Evolutionary conservation across 2,113 vertebrate species (phyloP), one percentile per base, ranked within the genome.

Genomic region (Serinus canaria): DNA sequence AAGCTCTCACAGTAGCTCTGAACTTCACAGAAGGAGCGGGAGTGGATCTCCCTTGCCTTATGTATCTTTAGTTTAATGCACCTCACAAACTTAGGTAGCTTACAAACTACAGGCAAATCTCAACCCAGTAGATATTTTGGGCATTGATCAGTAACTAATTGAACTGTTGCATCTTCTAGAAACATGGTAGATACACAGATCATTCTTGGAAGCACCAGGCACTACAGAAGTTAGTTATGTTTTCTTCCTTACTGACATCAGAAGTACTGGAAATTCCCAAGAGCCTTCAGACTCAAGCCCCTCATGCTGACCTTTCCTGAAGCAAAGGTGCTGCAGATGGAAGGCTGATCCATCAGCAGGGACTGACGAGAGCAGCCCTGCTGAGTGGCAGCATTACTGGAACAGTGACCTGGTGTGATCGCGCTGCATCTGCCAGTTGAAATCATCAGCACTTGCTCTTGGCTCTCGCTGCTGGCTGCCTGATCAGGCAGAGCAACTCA

Each of bases 391-490:
- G 47, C 3, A 1, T 84, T 90, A 22, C 72, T 92, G 81, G 92
- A 97, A 81, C 39, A 88, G 92, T 80, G 68, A 87, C 89, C 90
- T 90, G 87, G 81, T 87, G 63, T 62, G 75, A 33, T 64, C 2
- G 1, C 6, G 60, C 92, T 90, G 50, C 83, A 90, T 93, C 89
- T 96, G 96, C 79, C 94, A 89, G 89, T 44, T 94, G 89, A 96
- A 97, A 92, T 94, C 85, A 89, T 93, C 96, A 81, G 82, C 90
- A 94, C 92, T 95, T 96, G 89, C 81, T 68, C 92, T 96, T 97
- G 95, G 94, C 93, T 93, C 68, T 44, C 8, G 7, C 76, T 94
- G 85, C 69, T 97, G 90, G 91, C 95, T 94, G 85, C 78, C 77
- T 90, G 87, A 89, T 94, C 90, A 92, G 76, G 92, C 94, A 87